Conservation (phyloP, 2,113 vertebrate species). For the Entelurus aequoreus region DNA sequence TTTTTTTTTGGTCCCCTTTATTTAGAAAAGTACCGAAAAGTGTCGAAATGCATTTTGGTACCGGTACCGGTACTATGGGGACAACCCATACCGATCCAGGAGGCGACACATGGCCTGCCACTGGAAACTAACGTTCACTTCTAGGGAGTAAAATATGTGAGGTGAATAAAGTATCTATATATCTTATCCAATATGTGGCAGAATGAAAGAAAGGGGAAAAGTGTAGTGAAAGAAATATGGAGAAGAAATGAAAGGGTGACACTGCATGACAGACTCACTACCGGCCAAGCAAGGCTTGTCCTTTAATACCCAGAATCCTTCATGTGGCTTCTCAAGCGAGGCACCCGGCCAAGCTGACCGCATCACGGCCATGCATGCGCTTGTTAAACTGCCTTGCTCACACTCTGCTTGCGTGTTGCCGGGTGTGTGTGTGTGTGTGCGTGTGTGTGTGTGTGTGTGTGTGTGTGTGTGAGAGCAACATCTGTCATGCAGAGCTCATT, state of each 20-base stretch:
- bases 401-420: conserved; percentile 55
- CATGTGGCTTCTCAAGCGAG: conserved; percentile 76
- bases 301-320: conserved; percentile 77
- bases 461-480: conserved; percentile 38
- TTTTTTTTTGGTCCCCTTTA: too few relatives aligned
- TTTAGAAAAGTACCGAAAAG: too few relatives aligned
- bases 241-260: conserved; percentile 49
- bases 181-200: conserved; percentile 39
- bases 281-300: conserved; percentile 79
- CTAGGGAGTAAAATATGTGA: too few relatives aligned
- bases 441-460: conserved; percentile 35
- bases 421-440: conserved; percentile 47
- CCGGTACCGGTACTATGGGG: too few relatives aligned
- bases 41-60: too few relatives aligned
- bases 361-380: conserved; percentile 69
- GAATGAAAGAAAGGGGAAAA: conserved; percentile 55
- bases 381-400: conserved; percentile 73
- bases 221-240: conserved; percentile 33
- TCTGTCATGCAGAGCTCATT: conserved; percentile 53
- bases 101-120: too few relatives aligned
- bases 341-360: conserved; percentile 73
- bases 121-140: too few relatives aligned
- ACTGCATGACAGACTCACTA: conserved; percentile 79
- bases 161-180: too few relatives aligned
- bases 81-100: too few relatives aligned